Conservation (phyloP, 1,140 invertebrate species). For the Sitobion miscanthi region DNA sequence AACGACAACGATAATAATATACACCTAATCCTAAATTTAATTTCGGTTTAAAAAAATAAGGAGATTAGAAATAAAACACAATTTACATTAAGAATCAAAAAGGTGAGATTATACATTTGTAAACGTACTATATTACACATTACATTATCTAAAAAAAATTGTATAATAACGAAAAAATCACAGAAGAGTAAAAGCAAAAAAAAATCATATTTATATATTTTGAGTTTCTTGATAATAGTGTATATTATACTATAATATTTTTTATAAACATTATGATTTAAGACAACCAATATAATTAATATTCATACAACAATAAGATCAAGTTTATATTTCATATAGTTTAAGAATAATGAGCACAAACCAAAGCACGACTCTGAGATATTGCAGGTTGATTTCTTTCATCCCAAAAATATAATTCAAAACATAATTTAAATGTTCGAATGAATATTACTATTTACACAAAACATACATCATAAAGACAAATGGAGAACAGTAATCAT, state of each 20-base stretch:
- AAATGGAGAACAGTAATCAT: constrained; percentile 53
- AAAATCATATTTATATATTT: constrained; percentile 20
- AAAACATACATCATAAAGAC: constrained; percentile 33
- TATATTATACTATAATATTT: constrained; percentile 9
- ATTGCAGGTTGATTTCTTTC: background rate
- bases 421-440: constrained; percentile 23
- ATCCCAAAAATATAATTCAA: constrained; percentile 32
- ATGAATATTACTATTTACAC: constrained; percentile 48
- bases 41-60: constrained; percentile 39
- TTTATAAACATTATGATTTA: constrained; percentile 39
- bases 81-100: constrained; percentile 32
- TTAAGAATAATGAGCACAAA: constrained; percentile 28
- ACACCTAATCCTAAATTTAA: constrained; percentile 48
- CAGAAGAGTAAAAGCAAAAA: constrained; percentile 47
- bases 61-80: constrained; percentile 48
- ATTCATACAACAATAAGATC: constrained; percentile 40
- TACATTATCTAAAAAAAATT: constrained; percentile 48
- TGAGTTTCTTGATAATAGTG: constrained; percentile 35
- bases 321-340: constrained; percentile 23
- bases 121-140: constrained; percentile 41
- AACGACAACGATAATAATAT: constrained; percentile 52
- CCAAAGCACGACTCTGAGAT: constrained; percentile 9
- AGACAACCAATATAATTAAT: constrained; percentile 33
- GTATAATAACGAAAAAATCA: constrained; percentile 54
- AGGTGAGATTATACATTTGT: constrained; percentile 53